Conservation (phyloP, 2,888 invertebrate species). For the Drosophila mercatorum region DNA sequence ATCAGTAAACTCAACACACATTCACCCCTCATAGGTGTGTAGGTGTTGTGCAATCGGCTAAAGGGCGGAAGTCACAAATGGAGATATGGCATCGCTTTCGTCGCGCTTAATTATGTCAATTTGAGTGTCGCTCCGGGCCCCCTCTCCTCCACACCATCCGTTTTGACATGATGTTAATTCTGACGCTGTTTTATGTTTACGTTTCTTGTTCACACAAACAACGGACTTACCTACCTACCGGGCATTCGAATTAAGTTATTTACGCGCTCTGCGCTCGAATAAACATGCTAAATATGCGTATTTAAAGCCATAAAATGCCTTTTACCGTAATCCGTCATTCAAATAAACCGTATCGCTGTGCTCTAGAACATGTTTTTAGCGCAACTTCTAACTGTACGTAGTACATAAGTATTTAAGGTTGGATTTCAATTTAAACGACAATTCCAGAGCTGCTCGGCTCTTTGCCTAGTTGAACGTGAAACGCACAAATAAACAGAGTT, state of each 20-base stretch:
- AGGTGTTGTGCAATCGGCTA: slow-evolving; percentile 54
- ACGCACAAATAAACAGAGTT: slow-evolving; percentile 16
- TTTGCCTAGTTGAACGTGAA: slow-evolving; percentile 29
- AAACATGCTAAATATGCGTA: slow-evolving; percentile 16
- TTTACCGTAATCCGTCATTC: slow-evolving; percentile 35
- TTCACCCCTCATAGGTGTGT: slow-evolving; percentile 1
- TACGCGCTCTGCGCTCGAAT: slow-evolving; percentile 29
- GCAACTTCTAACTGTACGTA: slow-evolving; percentile 45
- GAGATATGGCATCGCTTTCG: slow-evolving; percentile 30
- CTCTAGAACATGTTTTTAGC: slow-evolving; percentile 44
- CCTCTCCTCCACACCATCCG: background rate
- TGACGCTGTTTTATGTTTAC: slow-evolving; percentile 29
- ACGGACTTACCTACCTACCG: background rate
- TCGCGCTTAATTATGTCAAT: slow-evolving; percentile 47
- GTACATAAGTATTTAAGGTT: slow-evolving; percentile 15
- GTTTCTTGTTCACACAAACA: slow-evolving; percentile 23
- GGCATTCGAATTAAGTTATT: slow-evolving; percentile 43
- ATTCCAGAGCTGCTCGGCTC: slow-evolving; percentile 52
- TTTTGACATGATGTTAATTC: slow-evolving; percentile 27
- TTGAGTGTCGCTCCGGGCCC: slow-evolving; percentile 14
- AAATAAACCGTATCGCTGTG: slow-evolving; percentile 21
- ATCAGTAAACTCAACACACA: slow-evolving; percentile 38
- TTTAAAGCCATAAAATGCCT: slow-evolving; percentile 24
- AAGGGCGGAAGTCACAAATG: slow-evolving; percentile 61
- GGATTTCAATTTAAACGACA: slow-evolving; percentile 53